A percentile compares a stretch with the other conserved stretches of the same genome.
Evolutionary conservation across 23 tunicate genomes (phyloP).

Genomic region (Trididemnum clinides): DNA sequence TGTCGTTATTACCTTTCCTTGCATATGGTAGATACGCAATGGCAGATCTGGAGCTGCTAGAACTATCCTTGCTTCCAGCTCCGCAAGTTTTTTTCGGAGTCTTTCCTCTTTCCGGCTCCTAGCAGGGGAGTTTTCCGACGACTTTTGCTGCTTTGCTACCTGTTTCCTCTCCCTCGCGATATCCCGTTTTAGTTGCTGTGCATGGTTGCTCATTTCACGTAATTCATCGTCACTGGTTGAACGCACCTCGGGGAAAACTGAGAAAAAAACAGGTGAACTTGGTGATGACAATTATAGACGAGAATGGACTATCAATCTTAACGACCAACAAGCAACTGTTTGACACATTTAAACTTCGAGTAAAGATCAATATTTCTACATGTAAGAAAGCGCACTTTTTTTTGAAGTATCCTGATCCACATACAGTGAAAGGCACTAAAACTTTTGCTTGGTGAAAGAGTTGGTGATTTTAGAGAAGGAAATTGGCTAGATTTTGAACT

Average conservation of each 20-base stretch:
- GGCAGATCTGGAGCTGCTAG: slow-evolving; percentile 85
- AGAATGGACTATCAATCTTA: too few relatives aligned
- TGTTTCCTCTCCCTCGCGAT: slow-evolving; percentile 80
- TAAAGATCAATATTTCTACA: too few relatives aligned
- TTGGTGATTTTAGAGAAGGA: too few relatives aligned
- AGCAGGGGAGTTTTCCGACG: slow-evolving; percentile 39
- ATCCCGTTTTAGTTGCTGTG: slow-evolving; percentile 76
- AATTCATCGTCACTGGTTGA: slow-evolving; percentile 77
- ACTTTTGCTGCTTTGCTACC: slow-evolving; percentile 11
- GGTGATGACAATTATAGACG: too few relatives aligned
- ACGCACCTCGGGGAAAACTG: slow-evolving; percentile 72
- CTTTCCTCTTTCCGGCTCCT: slow-evolving; percentile 65
- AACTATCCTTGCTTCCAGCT: slow-evolving; percentile 81
- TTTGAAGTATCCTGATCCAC: too few relatives aligned
- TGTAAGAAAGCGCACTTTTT: too few relatives aligned
- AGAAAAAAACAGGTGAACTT: background rate
- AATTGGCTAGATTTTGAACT: too few relatives aligned
- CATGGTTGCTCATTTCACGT: slow-evolving; percentile 69
- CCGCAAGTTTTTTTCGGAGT: slow-evolving; percentile 71
- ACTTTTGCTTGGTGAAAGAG: too few relatives aligned
- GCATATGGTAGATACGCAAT: slow-evolving; percentile 87
- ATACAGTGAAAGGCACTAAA: too few relatives aligned
- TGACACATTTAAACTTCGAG: too few relatives aligned
- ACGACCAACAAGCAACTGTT: too few relatives aligned
- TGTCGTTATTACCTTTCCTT: slow-evolving; percentile 87